phyloP scores from a whole-genome alignment of 2,113 vertebrate genomes.

The Sminthopsis crassicaudata region DNA sequence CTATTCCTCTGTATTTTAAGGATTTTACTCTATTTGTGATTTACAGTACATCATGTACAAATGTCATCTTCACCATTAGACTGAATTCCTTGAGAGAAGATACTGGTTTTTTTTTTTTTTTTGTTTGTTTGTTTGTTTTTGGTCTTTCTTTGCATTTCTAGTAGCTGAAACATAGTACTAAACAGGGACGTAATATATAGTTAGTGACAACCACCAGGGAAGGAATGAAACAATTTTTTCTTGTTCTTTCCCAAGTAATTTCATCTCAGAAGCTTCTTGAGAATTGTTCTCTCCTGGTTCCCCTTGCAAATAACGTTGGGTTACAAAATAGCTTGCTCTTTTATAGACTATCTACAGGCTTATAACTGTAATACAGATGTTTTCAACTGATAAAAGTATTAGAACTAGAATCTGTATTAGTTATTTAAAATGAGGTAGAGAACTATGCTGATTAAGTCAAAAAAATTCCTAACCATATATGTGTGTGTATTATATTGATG shows the following conservation, averaged over 20 bases:
- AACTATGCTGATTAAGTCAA: neutral
- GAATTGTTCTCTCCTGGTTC: neutral
- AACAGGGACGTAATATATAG: neutral
- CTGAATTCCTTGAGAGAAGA: neutral
- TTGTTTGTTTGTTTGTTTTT: too few relatives aligned
- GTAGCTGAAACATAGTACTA: neutral
- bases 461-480: neutral
- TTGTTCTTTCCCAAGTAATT: neutral
- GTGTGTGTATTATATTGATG: neutral
- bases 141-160: neutral
- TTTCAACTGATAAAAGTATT: neutral
- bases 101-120: neutral
- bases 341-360: neutral
- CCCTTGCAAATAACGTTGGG: neutral
- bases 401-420: neutral
- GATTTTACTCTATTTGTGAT: neutral
- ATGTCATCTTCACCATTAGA: neutral
- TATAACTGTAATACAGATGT: neutral
- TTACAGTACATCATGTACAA: neutral
- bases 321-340: neutral
- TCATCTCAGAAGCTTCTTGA: neutral
- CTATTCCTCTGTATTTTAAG: neutral
- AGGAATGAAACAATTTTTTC: neutral
- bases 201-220: neutral
- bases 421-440: neutral